Conservation (phyloP, 2,113 vertebrate genomes). For the Sterna hirundo region DNA sequence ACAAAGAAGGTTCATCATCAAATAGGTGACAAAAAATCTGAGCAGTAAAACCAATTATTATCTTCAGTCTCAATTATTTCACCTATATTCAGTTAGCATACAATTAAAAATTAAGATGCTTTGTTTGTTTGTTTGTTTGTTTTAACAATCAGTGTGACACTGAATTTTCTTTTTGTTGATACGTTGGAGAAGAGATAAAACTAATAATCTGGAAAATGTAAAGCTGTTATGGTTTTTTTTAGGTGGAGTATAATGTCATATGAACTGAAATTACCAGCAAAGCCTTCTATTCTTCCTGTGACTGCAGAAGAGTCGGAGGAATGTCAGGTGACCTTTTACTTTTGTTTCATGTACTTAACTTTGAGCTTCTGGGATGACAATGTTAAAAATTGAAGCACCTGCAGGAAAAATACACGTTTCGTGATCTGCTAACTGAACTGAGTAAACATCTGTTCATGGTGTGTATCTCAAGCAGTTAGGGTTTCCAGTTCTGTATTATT, state of each 20-base stretch:
- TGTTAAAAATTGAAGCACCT: not conserved
- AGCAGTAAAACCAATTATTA: not conserved
- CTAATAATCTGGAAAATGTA: not conserved
- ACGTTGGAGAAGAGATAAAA: not conserved
- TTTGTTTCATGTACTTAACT: not conserved
- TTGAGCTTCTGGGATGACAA: not conserved
- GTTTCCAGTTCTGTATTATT: not conserved
- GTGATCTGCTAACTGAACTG: not conserved
- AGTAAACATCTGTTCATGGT: not conserved
- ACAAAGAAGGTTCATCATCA: not conserved
- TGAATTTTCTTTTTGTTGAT: not conserved
- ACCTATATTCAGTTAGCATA: not conserved
- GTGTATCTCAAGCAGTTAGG: not conserved
- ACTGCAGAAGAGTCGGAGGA: constrained; percentile 85
- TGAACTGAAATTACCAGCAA: constrained; percentile 93
- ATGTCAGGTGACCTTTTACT: constrained; percentile 81
- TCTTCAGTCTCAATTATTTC: not conserved
- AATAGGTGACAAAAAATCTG: not conserved
- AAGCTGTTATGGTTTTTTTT: not conserved
- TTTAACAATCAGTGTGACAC: not conserved
- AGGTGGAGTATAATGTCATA: constrained; percentile 99
- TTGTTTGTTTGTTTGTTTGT: not conserved
- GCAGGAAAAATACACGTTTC: not conserved
- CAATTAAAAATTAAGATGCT: not conserved
- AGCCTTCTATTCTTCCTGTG: constrained; percentile 85